A percentile compares a stretch with the other conserved stretches of the same genome.
These are phyloP conservation scores for Lycaon pictus DNA, from an alignment of 2,113 vertebrate genomes.

Conservation along the genomic window DNA sequence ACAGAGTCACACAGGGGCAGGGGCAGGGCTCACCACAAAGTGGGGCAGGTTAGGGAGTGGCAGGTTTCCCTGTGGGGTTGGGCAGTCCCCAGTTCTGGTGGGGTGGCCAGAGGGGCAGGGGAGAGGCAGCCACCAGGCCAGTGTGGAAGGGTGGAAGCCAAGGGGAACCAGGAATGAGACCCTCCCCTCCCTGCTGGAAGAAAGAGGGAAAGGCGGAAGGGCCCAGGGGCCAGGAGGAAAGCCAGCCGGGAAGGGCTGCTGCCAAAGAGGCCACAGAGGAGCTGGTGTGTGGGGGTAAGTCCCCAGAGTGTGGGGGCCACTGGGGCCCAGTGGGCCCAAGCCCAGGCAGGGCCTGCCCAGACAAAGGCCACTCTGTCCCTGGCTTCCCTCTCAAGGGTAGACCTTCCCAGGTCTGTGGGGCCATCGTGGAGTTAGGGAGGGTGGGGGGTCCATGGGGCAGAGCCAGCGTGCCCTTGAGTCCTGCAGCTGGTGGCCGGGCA, in stretches of 20 bases:
- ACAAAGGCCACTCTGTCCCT: constrained; percentile 20
- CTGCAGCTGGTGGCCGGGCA: rapidly evolving
- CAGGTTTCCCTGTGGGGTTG: background rate
- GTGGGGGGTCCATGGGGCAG: background rate
- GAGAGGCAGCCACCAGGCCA: background rate
- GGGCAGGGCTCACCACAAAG: background rate
- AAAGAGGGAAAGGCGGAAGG: background rate
- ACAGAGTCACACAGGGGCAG: background rate
- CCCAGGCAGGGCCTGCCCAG: background rate
- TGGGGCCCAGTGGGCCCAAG: background rate
- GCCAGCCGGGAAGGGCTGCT: background rate
- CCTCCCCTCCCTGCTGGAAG: background rate
- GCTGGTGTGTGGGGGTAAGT: rapidly evolving
- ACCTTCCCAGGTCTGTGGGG: background rate
- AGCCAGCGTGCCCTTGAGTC: background rate
- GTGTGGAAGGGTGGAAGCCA: background rate
- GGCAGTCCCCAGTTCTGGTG: background rate
- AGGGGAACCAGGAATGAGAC: background rate
- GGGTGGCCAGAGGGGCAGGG: background rate
- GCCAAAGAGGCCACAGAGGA: background rate
- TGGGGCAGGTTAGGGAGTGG: background rate
- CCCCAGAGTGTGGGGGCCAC: background rate
- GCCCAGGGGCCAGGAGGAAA: background rate
- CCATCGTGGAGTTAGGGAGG: background rate
- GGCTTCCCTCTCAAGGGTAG: background rate